These are phyloP conservation scores for Hippotragus niger DNA, from an alignment of 2,113 vertebrate species.

Conservation along the genomic window DNA sequence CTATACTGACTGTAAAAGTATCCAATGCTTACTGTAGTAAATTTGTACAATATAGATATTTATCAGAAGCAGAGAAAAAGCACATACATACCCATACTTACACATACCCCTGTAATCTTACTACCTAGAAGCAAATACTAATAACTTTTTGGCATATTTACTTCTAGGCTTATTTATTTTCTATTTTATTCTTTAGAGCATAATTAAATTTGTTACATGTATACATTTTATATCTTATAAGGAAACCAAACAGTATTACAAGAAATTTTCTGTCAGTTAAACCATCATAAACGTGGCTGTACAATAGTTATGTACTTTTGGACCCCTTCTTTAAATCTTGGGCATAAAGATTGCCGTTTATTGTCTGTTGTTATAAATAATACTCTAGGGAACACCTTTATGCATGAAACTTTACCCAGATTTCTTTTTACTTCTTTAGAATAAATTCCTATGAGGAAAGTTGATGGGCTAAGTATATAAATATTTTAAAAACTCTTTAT, in stretches of 20 bases:
- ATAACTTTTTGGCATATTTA: conserved; percentile 34
- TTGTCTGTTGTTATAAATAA: neutral
- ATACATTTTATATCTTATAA: neutral
- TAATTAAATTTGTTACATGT: neutral
- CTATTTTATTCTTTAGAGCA: neutral
- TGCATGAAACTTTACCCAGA: neutral
- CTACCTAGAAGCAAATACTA: neutral
- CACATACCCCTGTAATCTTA: neutral
- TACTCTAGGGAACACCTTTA: neutral
- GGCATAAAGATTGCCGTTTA: neutral
- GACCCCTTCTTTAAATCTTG: neutral
- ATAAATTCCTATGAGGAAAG: neutral
- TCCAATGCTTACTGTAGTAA: neutral
- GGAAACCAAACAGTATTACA: neutral
- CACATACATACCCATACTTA: neutral
- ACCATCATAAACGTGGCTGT: neutral
- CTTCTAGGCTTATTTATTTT: conserved; percentile 27
- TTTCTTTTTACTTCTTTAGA: neutral
- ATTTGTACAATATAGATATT: conserved; percentile 27
- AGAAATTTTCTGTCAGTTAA: conserved; percentile 18
- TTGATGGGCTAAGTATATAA: neutral
- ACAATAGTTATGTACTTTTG: neutral
- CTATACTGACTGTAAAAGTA: conserved; percentile 4
- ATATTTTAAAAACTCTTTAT: neutral
- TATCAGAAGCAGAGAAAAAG: conserved; percentile 1